These are phyloP conservation scores for Cyprinella venusta DNA, from an alignment of 2,797 vertebrate genomes.

Conservation along the genomic window DNA sequence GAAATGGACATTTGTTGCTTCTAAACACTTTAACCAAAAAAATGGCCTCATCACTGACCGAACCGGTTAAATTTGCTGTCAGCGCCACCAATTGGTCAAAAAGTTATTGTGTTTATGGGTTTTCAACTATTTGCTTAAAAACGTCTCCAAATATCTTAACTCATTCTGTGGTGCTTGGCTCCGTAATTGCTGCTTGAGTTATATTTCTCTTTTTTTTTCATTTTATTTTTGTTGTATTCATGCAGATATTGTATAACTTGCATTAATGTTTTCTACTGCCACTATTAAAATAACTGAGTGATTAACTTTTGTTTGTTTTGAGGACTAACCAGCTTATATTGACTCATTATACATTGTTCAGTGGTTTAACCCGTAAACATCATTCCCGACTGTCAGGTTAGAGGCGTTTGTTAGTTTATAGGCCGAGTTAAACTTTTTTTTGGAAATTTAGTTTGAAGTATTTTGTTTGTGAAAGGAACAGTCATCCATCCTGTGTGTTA, in stretches of 20 bases:
- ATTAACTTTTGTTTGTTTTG: not conserved
- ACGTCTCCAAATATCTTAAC: too few species aligned
- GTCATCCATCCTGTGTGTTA: constrained; percentile 13
- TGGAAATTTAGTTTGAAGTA: not conserved
- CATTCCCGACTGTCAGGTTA: not conserved
- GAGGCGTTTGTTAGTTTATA: not conserved
- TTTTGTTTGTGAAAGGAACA: not conserved
- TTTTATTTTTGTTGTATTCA: too few species aligned
- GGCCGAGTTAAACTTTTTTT: not conserved
- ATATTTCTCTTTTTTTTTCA: too few species aligned
- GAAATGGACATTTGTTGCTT: not conserved
- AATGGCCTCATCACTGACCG: not conserved
- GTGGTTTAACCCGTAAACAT: not conserved
- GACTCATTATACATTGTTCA: not conserved
- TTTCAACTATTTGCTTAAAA: too few species aligned
- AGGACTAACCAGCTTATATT: not conserved
- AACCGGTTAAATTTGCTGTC: not conserved
- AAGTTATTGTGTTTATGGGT: not conserved
- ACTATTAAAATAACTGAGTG: not conserved
- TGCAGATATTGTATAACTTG: too few species aligned
- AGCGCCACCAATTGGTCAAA: not conserved
- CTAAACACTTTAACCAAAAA: not conserved
- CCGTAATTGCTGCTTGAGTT: too few species aligned
- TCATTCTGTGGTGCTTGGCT: too few species aligned
- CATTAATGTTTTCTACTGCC: not conserved